Conservation (phyloP, 53 echinoderm and acorn worm species). For the Actinopyga echinites region DNA sequence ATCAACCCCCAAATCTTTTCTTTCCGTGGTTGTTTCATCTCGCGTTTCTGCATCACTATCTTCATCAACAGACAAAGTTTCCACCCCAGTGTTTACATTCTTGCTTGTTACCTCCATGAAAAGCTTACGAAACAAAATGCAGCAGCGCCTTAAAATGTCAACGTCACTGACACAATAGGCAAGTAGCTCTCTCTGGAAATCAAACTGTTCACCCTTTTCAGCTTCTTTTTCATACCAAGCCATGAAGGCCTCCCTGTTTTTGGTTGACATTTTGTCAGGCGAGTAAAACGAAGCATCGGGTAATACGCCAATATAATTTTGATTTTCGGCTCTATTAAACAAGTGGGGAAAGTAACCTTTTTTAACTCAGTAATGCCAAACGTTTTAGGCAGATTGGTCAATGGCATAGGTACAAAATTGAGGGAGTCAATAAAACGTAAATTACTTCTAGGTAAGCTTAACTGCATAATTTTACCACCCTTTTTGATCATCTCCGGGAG, state of each 20-base stretch:
- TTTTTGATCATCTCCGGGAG: slow-evolving; percentile 1
- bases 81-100: not conserved
- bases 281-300: slow-evolving; percentile 23
- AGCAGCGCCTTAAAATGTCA: slow-evolving; percentile 41
- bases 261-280: slow-evolving; percentile 19
- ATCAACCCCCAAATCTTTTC: slow-evolving; percentile 47
- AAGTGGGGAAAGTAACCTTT: slow-evolving; percentile 46
- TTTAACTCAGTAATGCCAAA: slow-evolving; percentile 45
- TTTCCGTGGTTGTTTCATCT: no score
- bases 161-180: slow-evolving; percentile 49
- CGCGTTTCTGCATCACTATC: no score
- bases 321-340: slow-evolving; percentile 21
- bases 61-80: no score
- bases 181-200: slow-evolving; percentile 21
- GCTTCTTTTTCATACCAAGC: slow-evolving; percentile 29
- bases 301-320: slow-evolving; percentile 36
- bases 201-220: slow-evolving; percentile 14
- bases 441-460: not conserved
- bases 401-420: slow-evolving; percentile 53
- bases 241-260: slow-evolving; percentile 9
- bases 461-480: slow-evolving; percentile 40
- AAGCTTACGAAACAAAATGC: slow-evolving; percentile 13
- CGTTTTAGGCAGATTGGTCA: slow-evolving; percentile 34
- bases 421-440: slow-evolving; percentile 40
- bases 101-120: slow-evolving; percentile 22